Evolutionary conservation across 1,140 invertebrate species (phyloP), one percentile per base, ranked within the genome.

Genomic region (Plectrocnemia conspersa): DNA sequence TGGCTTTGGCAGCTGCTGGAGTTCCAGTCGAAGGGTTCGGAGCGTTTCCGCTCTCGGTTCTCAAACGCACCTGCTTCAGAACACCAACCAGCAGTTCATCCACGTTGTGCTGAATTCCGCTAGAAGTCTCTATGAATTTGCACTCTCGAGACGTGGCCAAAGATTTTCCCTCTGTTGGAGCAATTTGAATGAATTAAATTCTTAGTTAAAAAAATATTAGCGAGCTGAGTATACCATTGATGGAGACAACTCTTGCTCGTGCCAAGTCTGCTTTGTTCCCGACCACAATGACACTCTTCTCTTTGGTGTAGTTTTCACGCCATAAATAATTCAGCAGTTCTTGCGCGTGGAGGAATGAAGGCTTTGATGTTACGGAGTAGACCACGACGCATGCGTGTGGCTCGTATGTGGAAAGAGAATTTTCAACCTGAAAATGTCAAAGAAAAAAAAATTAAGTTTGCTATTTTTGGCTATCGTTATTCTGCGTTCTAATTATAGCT

Each of bases 231-330:
- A 80, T 70, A 93, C 91, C 91, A 69, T 88, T 84, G 15, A 81
- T 78, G 9, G 85, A 75, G 36, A 97, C 88, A 25, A 84, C 82
- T 38, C 92, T 77, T 6, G 90, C 87, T 62, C 93, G 76, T 0
- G 90, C 93, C 38, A 97, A 74, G 66, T 97, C 93, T 2, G 88
- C 86, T 69, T 97, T 97, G 69, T 97, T 97, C 29, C 88, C 93
- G 7, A 94, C 93, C 2, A 97, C 80, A 53, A 97, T 93, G 18
- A 93, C 87, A 1, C 89, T 84, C 66, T 87, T 82, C 21, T 89
- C 86, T 56, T 83, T 81, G 1, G 85, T 89, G 59, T 85, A 85
- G 60, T 86, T 84, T 64, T 89, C 84, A 54, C 84, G 72, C 77
- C 86, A 89, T 22, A 93, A 72, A 66, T 91, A 91, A 61, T 85